These are phyloP conservation scores for Doris montereyensis DNA, from an alignment of 2,888 invertebrate genomes.

Conservation along the genomic window DNA sequence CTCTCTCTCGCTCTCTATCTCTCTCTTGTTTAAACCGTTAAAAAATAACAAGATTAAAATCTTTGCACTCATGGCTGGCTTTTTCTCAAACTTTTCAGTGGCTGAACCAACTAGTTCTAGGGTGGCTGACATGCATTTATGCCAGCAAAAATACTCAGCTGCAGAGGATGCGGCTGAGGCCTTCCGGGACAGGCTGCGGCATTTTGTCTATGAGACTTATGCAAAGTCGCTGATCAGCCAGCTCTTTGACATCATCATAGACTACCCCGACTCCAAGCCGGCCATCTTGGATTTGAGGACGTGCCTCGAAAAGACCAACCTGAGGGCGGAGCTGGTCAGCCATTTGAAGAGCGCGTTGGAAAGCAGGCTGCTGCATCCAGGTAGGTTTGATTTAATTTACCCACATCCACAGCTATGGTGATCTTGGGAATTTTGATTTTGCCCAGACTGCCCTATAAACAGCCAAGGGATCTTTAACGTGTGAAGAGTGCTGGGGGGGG, in stretches of 20 bases:
- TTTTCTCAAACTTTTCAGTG: no score
- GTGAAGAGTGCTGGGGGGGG: not conserved
- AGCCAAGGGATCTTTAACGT: no score
- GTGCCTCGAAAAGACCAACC: conserved; percentile 89
- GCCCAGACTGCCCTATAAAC: no score
- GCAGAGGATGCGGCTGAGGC: conserved; percentile 47
- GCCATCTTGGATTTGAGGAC: conserved; percentile 90
- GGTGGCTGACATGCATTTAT: conserved; percentile 89
- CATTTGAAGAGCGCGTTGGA: conserved; percentile 87
- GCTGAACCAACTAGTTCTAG: conserved; percentile 88
- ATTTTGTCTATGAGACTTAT: conserved; percentile 90
- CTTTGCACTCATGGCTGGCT: no score
- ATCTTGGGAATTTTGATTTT: no score
- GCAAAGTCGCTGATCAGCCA: conserved; percentile 91
- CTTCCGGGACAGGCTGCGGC: conserved; percentile 76
- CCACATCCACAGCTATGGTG: no score
- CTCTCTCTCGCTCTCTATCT: no score
- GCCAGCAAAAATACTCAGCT: conserved; percentile 55
- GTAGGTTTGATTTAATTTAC: conserved; percentile 51
- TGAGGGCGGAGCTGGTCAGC: conserved; percentile 79
- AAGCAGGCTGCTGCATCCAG: conserved; percentile 87
- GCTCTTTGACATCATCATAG: conserved; percentile 95
- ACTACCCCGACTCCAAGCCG: conserved; percentile 95
- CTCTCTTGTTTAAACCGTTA: no score
- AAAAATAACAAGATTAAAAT: no score